Evolutionary conservation across 2,113 vertebrate genomes (phyloP).

Genomic region (Serilophus lunatus): DNA sequence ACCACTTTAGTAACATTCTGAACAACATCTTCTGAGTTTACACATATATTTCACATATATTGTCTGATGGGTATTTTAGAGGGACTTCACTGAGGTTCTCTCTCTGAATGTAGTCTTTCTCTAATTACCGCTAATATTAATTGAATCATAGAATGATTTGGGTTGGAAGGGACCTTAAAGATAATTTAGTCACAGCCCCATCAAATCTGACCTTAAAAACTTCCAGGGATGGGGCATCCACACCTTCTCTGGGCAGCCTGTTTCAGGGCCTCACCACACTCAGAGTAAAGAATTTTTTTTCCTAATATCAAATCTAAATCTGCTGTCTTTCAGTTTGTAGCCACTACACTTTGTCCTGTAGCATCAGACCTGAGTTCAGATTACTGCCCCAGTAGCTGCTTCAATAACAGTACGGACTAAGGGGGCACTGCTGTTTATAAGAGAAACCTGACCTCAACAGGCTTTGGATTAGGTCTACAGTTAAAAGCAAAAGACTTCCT

Average conservation of each 20-base stretch:
- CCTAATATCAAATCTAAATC: neutral
- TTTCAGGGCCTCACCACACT: neutral
- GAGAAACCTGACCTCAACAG: neutral
- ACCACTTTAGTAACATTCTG: neutral
- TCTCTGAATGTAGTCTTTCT: neutral
- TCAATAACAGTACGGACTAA: neutral
- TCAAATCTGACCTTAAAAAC: neutral
- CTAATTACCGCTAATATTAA: neutral
- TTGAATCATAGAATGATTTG: neutral
- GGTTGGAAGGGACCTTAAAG: neutral
- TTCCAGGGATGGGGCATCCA: neutral
- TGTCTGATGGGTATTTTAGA: neutral
- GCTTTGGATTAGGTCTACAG: neutral
- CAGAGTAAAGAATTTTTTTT: neutral
- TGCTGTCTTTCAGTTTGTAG: neutral
- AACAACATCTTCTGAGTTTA: neutral
- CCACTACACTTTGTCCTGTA: neutral
- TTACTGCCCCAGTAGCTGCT: neutral
- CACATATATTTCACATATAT: rapidly evolving
- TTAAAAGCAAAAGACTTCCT: neutral
- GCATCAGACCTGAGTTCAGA: neutral
- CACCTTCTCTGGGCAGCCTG: neutral
- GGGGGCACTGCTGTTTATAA: neutral
- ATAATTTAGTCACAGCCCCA: neutral
- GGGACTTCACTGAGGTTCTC: neutral